A percentile compares a stretch with the other conserved stretches of the same genome.
phyloP scores from a whole-genome alignment of 2,797 vertebrate genomes.

The Gorsachius magnificus region DNA sequence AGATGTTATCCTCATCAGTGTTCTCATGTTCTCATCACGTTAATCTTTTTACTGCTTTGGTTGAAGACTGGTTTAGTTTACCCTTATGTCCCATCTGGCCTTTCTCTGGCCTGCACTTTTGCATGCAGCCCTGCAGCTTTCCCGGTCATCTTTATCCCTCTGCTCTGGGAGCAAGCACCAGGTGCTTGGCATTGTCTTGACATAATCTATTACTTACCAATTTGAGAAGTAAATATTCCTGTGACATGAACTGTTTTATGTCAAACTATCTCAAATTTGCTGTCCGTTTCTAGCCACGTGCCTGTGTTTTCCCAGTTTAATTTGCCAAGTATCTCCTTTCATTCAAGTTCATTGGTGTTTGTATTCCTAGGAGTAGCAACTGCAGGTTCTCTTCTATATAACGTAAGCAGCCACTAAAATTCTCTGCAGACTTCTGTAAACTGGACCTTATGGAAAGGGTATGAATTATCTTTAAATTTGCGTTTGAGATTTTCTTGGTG shows the following conservation, averaged over 20 bases:
- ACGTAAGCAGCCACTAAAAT: background rate
- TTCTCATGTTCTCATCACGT: background rate
- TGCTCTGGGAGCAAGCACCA: slow-evolving; percentile 72
- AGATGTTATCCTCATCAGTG: background rate
- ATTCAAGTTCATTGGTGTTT: background rate
- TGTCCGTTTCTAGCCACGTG: background rate
- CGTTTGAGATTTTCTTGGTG: background rate
- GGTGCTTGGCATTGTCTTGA: slow-evolving; percentile 51
- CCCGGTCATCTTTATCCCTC: slow-evolving; percentile 80
- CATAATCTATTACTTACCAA: background rate
- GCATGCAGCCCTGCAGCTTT: slow-evolving; percentile 74
- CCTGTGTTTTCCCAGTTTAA: background rate
- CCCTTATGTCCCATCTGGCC: background rate
- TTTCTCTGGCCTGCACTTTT: background rate
- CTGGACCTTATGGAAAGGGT: background rate
- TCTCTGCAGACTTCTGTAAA: background rate
- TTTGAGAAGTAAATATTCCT: background rate
- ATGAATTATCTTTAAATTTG: background rate
- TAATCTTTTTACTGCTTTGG: background rate
- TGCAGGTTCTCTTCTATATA: background rate
- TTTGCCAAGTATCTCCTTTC: background rate
- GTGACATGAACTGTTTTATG: background rate
- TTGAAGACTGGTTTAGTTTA: background rate
- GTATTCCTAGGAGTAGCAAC: background rate
- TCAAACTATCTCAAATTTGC: background rate